Percentiles rank a stretch among this genome's conserved stretches.
These are phyloP conservation scores for Buathra laborator DNA, from an alignment of 2,888 invertebrate genomes.

Conservation along the genomic window DNA sequence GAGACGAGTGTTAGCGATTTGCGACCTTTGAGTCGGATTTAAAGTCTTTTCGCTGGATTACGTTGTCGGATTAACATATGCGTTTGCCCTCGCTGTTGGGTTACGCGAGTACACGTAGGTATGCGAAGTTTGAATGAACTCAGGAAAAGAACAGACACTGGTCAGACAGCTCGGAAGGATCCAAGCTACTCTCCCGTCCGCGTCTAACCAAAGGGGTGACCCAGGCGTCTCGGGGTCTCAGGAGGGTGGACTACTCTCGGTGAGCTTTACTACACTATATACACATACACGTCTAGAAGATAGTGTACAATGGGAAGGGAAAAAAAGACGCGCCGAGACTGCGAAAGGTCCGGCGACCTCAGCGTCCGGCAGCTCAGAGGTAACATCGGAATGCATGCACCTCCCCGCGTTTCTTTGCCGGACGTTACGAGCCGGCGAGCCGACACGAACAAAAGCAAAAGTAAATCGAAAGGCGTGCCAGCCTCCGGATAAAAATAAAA, in stretches of 20 bases:
- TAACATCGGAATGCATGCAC: conserved; percentile 77
- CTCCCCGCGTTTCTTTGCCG: conserved; percentile 72
- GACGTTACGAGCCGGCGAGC: conserved; percentile 34
- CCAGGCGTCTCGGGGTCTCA: conserved; percentile 33
- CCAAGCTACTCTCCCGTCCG: conserved; percentile 38
- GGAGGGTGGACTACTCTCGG: conserved; percentile 31
- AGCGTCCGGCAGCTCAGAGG: conserved; percentile 46
- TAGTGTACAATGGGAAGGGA: background rate
- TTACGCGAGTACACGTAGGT: conserved; percentile 5
- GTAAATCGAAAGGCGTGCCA: conserved; percentile 59
- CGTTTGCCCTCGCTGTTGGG: background rate
- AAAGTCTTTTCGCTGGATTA: conserved; percentile 4
- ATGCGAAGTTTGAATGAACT: conserved; percentile 34
- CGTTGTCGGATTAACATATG: conserved; percentile 3
- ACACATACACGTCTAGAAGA: background rate
- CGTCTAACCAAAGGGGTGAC: conserved; percentile 12
- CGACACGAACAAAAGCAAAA: conserved; percentile 61
- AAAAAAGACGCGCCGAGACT: conserved; percentile 55
- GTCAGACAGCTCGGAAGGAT: conserved; percentile 17
- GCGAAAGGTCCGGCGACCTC: conserved; percentile 56
- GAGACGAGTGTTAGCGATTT: no score
- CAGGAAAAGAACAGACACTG: conserved; percentile 1
- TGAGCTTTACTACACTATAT: conserved; percentile 12
- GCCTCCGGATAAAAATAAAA: conserved; percentile 51
- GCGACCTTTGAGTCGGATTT: no score